Conservation (phyloP, 2,113 vertebrate species). For the Apistogramma diplotaenia region DNA sequence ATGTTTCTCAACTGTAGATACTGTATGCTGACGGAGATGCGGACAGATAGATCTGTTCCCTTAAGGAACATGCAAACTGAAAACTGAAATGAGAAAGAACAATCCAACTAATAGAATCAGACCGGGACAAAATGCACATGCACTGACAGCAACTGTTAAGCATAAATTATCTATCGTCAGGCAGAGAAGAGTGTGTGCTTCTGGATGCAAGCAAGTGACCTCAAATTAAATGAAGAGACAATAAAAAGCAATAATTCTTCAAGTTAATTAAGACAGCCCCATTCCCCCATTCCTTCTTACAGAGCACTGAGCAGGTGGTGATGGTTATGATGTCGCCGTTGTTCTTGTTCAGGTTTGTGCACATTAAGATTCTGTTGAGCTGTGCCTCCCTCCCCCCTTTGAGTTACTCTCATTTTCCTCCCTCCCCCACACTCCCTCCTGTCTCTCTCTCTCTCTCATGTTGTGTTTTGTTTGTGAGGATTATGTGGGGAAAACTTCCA, state of each 20-base stretch:
- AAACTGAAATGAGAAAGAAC: conserved; percentile 17
- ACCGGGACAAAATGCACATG: conserved; percentile 4
- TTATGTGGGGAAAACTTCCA: conserved; percentile 27
- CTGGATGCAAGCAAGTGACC: conserved; percentile 19
- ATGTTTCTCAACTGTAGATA: conserved; percentile 15
- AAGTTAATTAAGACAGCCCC: conserved; percentile 9
- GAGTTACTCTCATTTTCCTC: conserved; percentile 14
- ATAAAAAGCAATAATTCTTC: background rate
- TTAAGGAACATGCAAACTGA: conserved; percentile 31
- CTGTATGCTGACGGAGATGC: conserved; percentile 13
- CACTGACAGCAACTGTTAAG: background rate
- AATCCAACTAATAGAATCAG: conserved; percentile 40
- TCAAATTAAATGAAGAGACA: background rate
- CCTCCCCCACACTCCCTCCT: background rate
- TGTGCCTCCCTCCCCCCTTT: conserved; percentile 1
- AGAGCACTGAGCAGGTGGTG: conserved; percentile 42
- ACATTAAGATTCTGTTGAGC: conserved; percentile 44
- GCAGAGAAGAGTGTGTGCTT: background rate
- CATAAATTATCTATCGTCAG: conserved; percentile 28
- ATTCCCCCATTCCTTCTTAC: background rate
- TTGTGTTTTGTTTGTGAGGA: conserved; percentile 41
- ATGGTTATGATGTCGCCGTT: background rate
- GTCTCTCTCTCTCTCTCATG: background rate
- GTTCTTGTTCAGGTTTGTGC: conserved; percentile 25
- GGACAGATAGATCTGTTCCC: conserved; percentile 19